Evolutionary conservation across 2,797 vertebrate genomes (phyloP).

Genomic region (Sebastes jordani): DNA sequence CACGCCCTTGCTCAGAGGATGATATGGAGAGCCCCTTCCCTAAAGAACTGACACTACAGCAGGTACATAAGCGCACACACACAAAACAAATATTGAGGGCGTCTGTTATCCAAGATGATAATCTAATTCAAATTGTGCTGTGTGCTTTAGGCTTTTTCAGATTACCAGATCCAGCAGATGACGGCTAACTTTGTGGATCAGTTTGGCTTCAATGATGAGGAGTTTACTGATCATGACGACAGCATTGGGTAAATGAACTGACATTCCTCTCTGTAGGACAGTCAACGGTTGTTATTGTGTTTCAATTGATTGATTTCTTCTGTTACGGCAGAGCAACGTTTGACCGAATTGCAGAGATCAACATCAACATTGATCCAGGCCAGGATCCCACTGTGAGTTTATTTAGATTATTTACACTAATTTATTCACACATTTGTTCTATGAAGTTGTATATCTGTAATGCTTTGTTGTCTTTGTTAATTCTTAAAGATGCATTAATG

Average conservation of each 20-base stretch:
- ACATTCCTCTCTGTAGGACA: background rate
- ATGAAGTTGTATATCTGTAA: background rate
- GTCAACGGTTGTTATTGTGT: background rate
- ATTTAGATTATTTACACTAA: background rate
- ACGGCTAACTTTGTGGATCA: conserved; percentile 97
- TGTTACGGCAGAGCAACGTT: conserved; percentile 86
- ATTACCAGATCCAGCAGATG: conserved; percentile 99
- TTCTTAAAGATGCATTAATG: background rate
- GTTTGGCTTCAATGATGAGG: conserved; percentile 98
- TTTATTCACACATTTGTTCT: background rate
- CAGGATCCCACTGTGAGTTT: conserved; percentile 89
- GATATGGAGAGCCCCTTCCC: conserved; percentile 95
- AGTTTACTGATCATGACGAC: conserved; percentile 96
- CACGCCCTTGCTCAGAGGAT: conserved; percentile 95
- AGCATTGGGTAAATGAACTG: conserved; percentile 87
- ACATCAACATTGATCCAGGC: conserved; percentile 88
- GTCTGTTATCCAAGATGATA: background rate
- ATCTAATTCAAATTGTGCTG: conserved; percentile 1
- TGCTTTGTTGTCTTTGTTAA: background rate
- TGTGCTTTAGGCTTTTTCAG: conserved; percentile 91
- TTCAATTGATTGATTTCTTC: background rate
- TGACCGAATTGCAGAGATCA: conserved; percentile 93
- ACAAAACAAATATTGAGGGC: background rate
- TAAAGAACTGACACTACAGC: conserved; percentile 94
- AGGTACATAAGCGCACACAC: conserved; percentile 80